Evolutionary conservation across 2,797 vertebrate genomes (phyloP).

Genomic region (Chiloscyllium punctatum): DNA sequence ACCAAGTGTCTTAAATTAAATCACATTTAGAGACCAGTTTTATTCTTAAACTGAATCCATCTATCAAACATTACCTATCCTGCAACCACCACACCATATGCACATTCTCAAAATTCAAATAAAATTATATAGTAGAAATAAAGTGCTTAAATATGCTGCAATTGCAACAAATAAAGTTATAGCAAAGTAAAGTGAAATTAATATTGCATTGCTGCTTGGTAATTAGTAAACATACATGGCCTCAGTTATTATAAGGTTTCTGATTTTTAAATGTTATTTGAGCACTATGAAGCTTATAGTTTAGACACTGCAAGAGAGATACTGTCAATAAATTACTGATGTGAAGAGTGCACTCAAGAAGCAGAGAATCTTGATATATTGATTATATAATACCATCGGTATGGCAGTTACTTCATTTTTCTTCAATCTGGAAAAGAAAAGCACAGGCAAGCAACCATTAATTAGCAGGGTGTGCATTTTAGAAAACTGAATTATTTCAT

Average conservation of each 20-base stretch:
- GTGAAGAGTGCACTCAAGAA: not conserved
- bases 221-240: not conserved
- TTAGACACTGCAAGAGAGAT: not conserved
- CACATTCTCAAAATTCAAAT: conserved; percentile 17
- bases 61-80: not conserved
- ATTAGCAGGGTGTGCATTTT: not conserved
- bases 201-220: not conserved
- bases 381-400: not conserved
- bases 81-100: not conserved
- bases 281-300: not conserved
- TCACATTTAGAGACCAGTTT: not conserved
- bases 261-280: not conserved
- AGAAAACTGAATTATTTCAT: not conserved
- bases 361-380: conserved; percentile 3
- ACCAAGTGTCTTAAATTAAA: not conserved
- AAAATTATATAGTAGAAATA: conserved; percentile 16
- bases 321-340: conserved; percentile 1
- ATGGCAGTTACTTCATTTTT: conserved; percentile 14
- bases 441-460: not conserved
- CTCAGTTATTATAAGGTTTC: not conserved
- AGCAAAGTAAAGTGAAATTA: conserved; percentile 17
- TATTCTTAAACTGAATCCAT: not conserved
- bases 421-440: conserved; percentile 12
- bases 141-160: conserved; percentile 17
- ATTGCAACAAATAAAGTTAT: not conserved